Base-by-base conservation (phyloP, 2,888 invertebrate genomes). In the Amiota communis region DNA sequence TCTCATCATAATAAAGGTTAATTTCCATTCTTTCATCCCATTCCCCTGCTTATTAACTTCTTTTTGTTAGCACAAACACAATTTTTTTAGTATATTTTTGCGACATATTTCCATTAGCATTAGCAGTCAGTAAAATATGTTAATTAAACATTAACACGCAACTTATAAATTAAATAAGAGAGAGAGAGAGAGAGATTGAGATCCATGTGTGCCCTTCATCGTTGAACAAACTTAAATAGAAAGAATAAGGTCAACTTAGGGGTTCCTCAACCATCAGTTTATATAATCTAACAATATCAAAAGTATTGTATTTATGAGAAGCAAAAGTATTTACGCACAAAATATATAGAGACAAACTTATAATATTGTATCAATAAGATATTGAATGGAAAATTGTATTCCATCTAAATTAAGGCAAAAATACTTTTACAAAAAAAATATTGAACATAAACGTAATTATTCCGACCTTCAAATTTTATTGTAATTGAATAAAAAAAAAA, bases 351-450 rank as follows among this genome's bases (percentile, higher is more conserved):
- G n/a, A n/a, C n/a, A n/a, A n/a, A n/a, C n/a, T n/a, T n/a, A n/a
- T n/a, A n/a, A n/a, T n/a, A n/a, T n/a, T 23, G 23, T 53, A 53
- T 53, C 53, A 53, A 53, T 53, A 53, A 53, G n/a, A 53, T 53
- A 15, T 9, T 36, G 36, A 36, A 36, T 36, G 6, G 36, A 36
- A 36, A 36, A 2, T 36, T 36, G 36, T 36, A 36, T 36, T 36
- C 4, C 6, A 36, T 49, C 13, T 11, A 70, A n/a, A 36, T 20
- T 49, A 51, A 61, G 17, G 23, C 75, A 80, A 70, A 36, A 67
- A 36, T 10, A 47, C 1, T 15, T 53, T 71, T 71, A 15, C 46
- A 71, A 17, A 4, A 51, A 12, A 20, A 59, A n/a, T 11, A 10
- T 17, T 20, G 17, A 12, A 59, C n/a, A 15, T 49, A 65, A 12